Evolutionary conservation across 30 jellyfish, hydroid and myxozoan species (phyloP), one percentile per base, ranked within the genome.

Genomic region (Turritopsis dohrnii): DNA sequence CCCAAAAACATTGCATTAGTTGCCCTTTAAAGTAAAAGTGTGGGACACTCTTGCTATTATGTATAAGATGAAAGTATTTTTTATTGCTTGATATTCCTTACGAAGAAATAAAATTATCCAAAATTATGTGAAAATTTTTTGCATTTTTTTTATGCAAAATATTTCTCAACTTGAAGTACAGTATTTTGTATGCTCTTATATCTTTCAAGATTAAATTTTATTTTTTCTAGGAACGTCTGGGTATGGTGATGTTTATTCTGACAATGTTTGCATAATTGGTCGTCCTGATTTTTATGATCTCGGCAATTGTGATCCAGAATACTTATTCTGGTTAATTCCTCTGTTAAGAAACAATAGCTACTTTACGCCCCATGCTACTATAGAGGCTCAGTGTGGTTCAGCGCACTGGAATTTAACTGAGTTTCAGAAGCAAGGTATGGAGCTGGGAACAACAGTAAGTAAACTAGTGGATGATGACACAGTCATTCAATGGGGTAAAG

Each of bases 391-490:
- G 22, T 93, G 98, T 66, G 98, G 96, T 9, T 79, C 82, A 28
- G 26, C 31, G 75, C 66, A 83, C n/a, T 93, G 98, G 98, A 81
- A 92, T 13, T 81, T 93, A 3, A 86, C 93, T 27, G 82, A 83
- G 65, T 88, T 88, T 89, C 98, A 93, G 76, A 72, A 80, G 75
- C 83, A 89, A 53, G 96, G 98, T 0, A 81, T 84, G 66, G 98
- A 93, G 22, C 82, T 76, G 9, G 93, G 90, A 3, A 23, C 93
- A 13, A 53, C 83, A 1, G 86, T 74, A 52, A 52, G 71, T 18
- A 83, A 82, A 31, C 91, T 81, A 20, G 92, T 84, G 13, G 80
- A 84, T 7, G 85, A 65, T 16, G 95, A 82, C 54, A 90, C 25
- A 7, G 69, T 93, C 16, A 72, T 93, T 30, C 86, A 80, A 8